phyloP scores from a whole-genome alignment of 2,113 vertebrate genomes.

The Tragelaphus strepsiceros region DNA sequence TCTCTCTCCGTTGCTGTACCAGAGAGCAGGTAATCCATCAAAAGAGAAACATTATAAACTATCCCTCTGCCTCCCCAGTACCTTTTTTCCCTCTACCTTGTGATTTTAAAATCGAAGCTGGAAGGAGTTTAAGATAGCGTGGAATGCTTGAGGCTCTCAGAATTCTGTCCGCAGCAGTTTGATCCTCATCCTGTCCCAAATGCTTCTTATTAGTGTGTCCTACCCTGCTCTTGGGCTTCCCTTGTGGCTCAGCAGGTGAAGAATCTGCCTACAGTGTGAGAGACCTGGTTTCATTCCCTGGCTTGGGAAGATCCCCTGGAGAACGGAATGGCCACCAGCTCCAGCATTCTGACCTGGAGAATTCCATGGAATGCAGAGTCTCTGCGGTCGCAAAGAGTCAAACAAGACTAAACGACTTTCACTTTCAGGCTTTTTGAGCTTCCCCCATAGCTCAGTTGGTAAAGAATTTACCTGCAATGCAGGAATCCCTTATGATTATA shows the following conservation, averaged over 20 bases:
- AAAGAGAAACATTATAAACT: slow-evolving; percentile 41
- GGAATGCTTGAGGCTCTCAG: not conserved
- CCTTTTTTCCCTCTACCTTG: not conserved
- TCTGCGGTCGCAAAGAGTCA: not conserved
- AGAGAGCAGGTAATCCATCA: slow-evolving; percentile 49
- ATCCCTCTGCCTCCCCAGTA: slow-evolving; percentile 25
- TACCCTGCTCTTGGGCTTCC: not conserved
- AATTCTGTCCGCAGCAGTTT: not conserved
- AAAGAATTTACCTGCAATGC: not conserved
- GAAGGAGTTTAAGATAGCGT: not conserved
- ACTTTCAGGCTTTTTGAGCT: not conserved
- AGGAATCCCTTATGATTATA: not conserved
- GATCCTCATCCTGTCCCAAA: not conserved
- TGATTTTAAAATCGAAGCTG: slow-evolving; percentile 36
- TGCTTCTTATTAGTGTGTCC: not conserved
- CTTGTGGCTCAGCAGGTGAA: not conserved
- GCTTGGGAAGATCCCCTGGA: not conserved
- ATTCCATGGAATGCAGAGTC: not conserved
- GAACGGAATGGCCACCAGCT: not conserved
- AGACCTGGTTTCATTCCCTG: not conserved
- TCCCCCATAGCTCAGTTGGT: not conserved
- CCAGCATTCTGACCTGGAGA: not conserved
- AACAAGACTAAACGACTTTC: not conserved
- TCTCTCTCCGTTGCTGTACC: slow-evolving; percentile 32
- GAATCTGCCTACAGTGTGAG: not conserved